A percentile compares a stretch with the other conserved stretches of the same genome.
Evolutionary conservation across 2,797 vertebrate genomes (phyloP).

Genomic region (Myripristis murdjan): DNA sequence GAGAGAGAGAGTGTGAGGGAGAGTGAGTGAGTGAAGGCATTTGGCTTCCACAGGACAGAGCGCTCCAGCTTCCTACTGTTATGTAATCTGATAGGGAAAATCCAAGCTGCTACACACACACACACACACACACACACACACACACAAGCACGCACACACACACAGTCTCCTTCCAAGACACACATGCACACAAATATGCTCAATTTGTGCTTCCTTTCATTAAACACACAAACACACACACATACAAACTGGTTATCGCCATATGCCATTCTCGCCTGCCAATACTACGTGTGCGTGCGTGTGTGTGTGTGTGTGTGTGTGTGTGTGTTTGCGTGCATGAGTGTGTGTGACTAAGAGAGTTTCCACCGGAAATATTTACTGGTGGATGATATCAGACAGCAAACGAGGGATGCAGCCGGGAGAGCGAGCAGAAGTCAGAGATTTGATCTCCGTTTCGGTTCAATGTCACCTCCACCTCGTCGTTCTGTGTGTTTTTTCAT

Average conservation of each 20-base stretch:
- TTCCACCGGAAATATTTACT: conserved; percentile 56
- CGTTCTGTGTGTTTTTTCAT: not conserved
- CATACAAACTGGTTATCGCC: conserved; percentile 76
- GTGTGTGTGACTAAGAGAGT: too few relatives aligned
- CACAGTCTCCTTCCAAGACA: conserved; percentile 67
- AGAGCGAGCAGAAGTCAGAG: not conserved
- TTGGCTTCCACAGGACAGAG: conserved; percentile 81
- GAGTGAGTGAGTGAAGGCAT: conserved; percentile 66
- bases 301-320: conserved; percentile 1
- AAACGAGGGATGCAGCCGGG: conserved; percentile 53
- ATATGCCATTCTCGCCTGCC: conserved; percentile 83
- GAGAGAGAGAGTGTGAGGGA: too few relatives aligned
- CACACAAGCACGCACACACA: conserved; percentile 40
- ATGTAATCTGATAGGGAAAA: conserved; percentile 87
- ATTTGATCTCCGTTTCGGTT: too few relatives aligned
- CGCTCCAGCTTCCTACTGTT: conserved; percentile 83
- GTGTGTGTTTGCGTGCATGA: conserved; percentile 25
- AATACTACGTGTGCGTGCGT: conserved; percentile 58
- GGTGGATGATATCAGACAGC: conserved; percentile 61
- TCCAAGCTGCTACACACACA: conserved; percentile 76
- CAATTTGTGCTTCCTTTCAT: conserved; percentile 75
- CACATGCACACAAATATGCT: conserved; percentile 73
- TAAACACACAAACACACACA: conserved; percentile 64
- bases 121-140: conserved; percentile 47
- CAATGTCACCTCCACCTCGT: not conserved